These are phyloP conservation scores for Ptychoptera contaminata DNA, from an alignment of 2,888 invertebrate genomes.

Conservation along the genomic window DNA sequence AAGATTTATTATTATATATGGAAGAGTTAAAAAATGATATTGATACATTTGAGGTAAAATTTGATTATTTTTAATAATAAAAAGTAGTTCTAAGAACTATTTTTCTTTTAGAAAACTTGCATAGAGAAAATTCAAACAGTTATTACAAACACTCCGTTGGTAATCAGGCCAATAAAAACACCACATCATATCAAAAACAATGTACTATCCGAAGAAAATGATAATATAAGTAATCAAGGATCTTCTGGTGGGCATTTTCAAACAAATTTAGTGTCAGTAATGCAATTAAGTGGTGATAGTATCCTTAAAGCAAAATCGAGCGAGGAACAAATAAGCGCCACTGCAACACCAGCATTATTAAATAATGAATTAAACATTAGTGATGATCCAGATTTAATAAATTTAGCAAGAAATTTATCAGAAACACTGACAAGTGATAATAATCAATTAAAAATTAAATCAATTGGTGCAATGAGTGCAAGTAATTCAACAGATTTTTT, in stretches of 20 bases:
- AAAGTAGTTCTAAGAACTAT: neutral
- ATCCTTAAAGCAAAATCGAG: neutral
- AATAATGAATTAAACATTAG: neutral
- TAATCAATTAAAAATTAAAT: neutral
- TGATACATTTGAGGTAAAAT: conserved; percentile 47
- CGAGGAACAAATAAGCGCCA: neutral
- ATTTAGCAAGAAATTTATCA: conserved; percentile 2
- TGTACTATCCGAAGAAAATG: conserved; percentile 15
- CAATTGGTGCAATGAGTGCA: conserved; percentile 9
- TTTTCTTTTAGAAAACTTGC: conserved; percentile 29
- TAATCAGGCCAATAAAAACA: conserved; percentile 46
- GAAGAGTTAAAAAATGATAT: conserved; percentile 52
- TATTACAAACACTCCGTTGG: conserved; percentile 56
- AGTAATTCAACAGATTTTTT: conserved; percentile 33
- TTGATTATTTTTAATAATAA: neutral
- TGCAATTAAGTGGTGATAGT: neutral
- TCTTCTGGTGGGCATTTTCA: conserved; percentile 20
- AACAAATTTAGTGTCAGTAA: conserved; percentile 18
- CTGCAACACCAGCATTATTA: neutral
- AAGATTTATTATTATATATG: conserved; percentile 45
- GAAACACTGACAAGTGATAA: conserved; percentile 1
- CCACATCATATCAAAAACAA: conserved; percentile 24
- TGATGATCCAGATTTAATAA: neutral
- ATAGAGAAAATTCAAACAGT: conserved; percentile 60
- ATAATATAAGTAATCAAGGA: neutral